Conservation (phyloP, 2,113 vertebrate species). For the Pomatorhinus ruficollis region DNA sequence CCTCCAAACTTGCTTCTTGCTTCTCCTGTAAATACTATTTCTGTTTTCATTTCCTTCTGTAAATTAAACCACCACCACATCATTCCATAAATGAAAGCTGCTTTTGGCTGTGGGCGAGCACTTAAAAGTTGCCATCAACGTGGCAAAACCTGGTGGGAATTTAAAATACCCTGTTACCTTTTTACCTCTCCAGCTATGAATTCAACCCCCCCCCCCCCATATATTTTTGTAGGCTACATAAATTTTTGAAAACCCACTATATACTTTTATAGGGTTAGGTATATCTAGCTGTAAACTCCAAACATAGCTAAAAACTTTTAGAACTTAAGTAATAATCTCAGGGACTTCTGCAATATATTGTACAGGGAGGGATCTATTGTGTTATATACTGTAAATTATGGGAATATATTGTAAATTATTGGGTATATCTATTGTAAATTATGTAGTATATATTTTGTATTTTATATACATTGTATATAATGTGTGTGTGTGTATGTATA, state of each 20-base stretch:
- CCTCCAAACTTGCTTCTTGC: not conserved
- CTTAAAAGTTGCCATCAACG: not conserved
- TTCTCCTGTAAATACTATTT: not conserved
- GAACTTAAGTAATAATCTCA: no score
- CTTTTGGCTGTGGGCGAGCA: not conserved
- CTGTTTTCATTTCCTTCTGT: not conserved
- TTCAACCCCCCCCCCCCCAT: not conserved
- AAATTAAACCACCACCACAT: not conserved
- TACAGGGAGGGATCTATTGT: not conserved
- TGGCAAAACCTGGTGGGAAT: not conserved
- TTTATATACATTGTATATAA: accelerated
- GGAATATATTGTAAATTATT: accelerated
- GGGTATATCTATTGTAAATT: accelerated
- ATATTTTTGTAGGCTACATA: not conserved
- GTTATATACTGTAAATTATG: no score
- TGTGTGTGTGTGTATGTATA: no score
- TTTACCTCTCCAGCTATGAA: not conserved
- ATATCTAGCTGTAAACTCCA: not conserved
- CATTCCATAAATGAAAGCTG: not conserved
- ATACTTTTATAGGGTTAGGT: not conserved
- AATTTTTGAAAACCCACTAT: not conserved
- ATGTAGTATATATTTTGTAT: accelerated
- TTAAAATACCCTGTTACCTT: not conserved
- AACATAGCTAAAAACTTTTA: not conserved
- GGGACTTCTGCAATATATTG: no score